Conservation (phyloP, 1,140 invertebrate species). For the Halotydeus destructor region DNA sequence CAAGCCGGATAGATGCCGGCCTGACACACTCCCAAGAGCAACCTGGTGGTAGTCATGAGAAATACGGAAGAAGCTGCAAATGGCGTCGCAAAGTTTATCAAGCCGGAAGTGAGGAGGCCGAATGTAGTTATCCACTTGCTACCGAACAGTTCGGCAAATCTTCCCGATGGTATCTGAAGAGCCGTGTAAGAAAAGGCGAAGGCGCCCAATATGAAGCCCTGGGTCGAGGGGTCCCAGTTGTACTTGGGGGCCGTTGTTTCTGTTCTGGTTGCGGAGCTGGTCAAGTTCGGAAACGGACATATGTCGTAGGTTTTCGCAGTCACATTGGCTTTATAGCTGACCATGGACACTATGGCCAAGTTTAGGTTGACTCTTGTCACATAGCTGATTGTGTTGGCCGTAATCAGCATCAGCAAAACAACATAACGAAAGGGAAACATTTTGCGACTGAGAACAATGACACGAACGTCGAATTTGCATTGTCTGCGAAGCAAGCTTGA, state of each 20-base stretch:
- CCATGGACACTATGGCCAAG: conserved; percentile 90
- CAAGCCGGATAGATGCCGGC: conserved; percentile 21
- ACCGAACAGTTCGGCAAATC: conserved; percentile 50
- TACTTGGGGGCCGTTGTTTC: too few relatives aligned
- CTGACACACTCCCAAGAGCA: conserved; percentile 13
- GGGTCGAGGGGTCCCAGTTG: too few relatives aligned
- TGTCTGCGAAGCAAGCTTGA: too few relatives aligned
- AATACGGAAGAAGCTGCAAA: conserved; percentile 8
- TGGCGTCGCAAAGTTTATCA: conserved; percentile 14
- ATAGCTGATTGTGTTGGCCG: conserved; percentile 78
- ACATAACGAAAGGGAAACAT: too few relatives aligned
- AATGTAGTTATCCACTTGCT: conserved; percentile 41
- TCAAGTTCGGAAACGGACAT: too few relatives aligned
- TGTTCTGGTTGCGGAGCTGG: too few relatives aligned
- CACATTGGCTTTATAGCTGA: conserved; percentile 33
- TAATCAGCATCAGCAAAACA: conserved; percentile 69
- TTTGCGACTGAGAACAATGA: too few relatives aligned
- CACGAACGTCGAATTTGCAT: too few relatives aligned
- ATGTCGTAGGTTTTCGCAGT: background rate
- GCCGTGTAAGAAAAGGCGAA: too few relatives aligned
- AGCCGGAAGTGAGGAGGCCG: conserved; percentile 4
- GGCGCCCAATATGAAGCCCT: too few relatives aligned
- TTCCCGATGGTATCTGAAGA: too few relatives aligned
- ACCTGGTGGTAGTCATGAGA: conserved; percentile 6
- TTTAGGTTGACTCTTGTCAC: conserved; percentile 91